Base-by-base conservation (phyloP, 2,888 invertebrate genomes). In the Apodemia duryi region DNA sequence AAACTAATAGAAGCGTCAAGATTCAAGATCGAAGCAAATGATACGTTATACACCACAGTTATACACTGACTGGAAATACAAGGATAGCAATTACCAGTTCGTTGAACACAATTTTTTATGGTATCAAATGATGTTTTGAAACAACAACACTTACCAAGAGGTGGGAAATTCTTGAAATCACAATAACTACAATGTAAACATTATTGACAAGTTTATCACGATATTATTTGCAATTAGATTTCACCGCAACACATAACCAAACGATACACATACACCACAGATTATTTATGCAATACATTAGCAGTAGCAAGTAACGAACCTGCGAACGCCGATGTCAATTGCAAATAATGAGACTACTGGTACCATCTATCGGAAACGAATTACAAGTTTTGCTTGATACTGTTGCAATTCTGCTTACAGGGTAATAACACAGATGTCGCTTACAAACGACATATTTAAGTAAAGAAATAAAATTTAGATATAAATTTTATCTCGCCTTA, bases 131-230 rank as follows among this genome's bases (percentile, higher is more conserved):
- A 32, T 29, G 57, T 57, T 29, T 32, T 57, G 35, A 57, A 32
- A 57, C 57, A 52, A 66, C 64, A 62, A 32, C 46, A 67, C 68
- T 65, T 64, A 65, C 68, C 62, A 51, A 43, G 51, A 64, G 67
- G 65, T 66, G 13, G 63, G 62, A 9, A 64, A 63, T 66, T 70
- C 67, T 69, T 67, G 65, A 70, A 64, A 66, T 66, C 68, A 68
- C 68, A 60, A 60, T 66, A 67, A 62, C 52, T 65, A 62, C 64
- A 69, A 67, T 67, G 70, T 67, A 70, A 70, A 70, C 70, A 70
- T 65, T 65, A 67, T 67, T 49, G 49, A 49, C 49, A 49, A 35
- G 64, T 66, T 69, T 69, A 67, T 67, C 68, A 57, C 11, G 32
- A 32, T 57, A 57, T 32, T 32, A 57, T 57, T 57, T 57, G 57